A percentile compares a stretch with the other conserved stretches of the same genome.
Evolutionary conservation across 64 coral and sea anemone genomes (phyloP).

Genomic region (Montipora sp.): DNA sequence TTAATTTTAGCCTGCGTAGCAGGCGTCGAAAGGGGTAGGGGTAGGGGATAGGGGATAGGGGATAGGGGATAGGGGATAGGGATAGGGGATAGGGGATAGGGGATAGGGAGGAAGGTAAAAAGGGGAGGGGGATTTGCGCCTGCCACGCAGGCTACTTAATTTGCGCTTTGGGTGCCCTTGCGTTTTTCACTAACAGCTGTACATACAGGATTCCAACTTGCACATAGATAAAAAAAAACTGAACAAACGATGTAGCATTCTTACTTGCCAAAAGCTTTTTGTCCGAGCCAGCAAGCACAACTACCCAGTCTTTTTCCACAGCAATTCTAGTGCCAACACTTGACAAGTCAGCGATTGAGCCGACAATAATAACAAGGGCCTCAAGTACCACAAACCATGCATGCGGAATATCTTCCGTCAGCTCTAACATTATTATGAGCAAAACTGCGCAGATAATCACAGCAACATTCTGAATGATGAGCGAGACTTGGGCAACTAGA

Average conservation of each 20-base stretch:
- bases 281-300: conserved; percentile 84
- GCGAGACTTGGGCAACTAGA: conserved; percentile 78
- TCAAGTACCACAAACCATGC: conserved; percentile 32
- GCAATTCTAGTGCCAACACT: conserved; percentile 92
- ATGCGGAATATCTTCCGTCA: conserved; percentile 38
- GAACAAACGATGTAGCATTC: background rate
- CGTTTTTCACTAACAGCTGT: background rate
- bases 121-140: too few species aligned
- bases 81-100: too few species aligned
- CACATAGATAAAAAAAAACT: background rate
- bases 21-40: too few species aligned
- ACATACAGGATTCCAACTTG: background rate
- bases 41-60: too few species aligned
- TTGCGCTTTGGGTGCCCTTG: too few species aligned
- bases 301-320: conserved; percentile 97
- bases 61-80: too few species aligned
- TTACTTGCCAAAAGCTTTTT: conserved; percentile 84
- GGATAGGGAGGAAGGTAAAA: too few species aligned
- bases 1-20: too few species aligned
- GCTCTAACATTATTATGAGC: conserved; percentile 70
- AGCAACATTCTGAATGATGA: conserved; percentile 90
- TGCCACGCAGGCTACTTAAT: too few species aligned
- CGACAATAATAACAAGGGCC: conserved; percentile 70
- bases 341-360: conserved; percentile 83
- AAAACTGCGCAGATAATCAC: conserved; percentile 85